Evolutionary conservation across 2,113 vertebrate species (phyloP), one percentile per base, ranked within the genome.

Genomic region (Mohoua ochrocephala): DNA sequence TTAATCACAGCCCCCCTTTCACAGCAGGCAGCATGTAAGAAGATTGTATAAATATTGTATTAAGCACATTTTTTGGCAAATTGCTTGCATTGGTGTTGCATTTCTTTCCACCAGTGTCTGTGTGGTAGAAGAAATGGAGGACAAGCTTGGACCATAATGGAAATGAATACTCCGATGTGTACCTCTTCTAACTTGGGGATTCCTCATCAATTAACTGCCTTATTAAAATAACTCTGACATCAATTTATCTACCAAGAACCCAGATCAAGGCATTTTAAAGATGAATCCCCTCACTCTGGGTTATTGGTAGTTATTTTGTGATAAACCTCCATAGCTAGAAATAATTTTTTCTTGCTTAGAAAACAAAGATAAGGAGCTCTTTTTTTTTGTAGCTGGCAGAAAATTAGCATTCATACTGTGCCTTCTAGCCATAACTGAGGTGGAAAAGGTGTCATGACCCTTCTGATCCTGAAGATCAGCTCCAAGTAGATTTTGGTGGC

Each of bases 1-100:
- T 91, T 85, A 37, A 67, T 75, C 57, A 71, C 33, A 88, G 61
- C 60, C 56, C 37, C 47, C 63, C 65, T 42, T 42, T 82, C 83
- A 68, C 70, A 73, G 64, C 70, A 83, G 63, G 57, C 85, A 93
- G 75, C n/a, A 22, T 1, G 1, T 30, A 30, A 67, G 56, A 61
- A 70, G 65, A 79, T 78, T 85, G 82, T 50, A 64, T 93, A 90
- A 96, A 90, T 82, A 90, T 82, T 93, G 27, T 39, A 92, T 75
- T 68, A 63, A 92, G 52, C 47, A 50, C 39, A 42, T 82, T 88
- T 93, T 83, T 85, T 83, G 75, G 61, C 57, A 79, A 50, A n/a
- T 39, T 39, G 30, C 35, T 90, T 79, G 39, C 70, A 47, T 8
- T 74, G 52, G 33, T 78, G 41, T 63, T 92, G 52, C 10, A 45